A percentile compares a stretch with the other conserved stretches of the same genome.
These are phyloP conservation scores for Synanthedon tipuliformis DNA, from an alignment of 2,888 invertebrate genomes.

Conservation along the genomic window DNA sequence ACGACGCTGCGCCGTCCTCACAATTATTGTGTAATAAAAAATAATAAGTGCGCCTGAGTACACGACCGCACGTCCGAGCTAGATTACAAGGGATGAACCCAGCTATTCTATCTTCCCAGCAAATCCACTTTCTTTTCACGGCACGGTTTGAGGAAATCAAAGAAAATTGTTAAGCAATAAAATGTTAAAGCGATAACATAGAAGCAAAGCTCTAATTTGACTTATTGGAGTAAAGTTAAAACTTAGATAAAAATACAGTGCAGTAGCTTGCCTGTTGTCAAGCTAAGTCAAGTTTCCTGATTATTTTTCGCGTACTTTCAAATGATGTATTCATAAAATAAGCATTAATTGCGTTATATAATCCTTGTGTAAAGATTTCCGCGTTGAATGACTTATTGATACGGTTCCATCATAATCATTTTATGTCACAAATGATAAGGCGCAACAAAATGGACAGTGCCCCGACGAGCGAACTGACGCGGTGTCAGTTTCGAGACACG, in stretches of 20 bases:
- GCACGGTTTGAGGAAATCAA: too few species aligned
- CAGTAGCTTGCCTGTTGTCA: too few species aligned
- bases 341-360: not conserved
- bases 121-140: too few species aligned
- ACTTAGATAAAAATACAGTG: too few species aligned
- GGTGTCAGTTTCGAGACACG: not conserved
- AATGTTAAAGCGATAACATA: too few species aligned
- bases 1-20: not conserved
- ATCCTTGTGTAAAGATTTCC: not conserved
- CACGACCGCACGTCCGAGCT: not conserved
- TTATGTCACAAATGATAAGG: not conserved
- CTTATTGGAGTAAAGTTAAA: too few species aligned
- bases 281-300: too few species aligned
- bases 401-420: not conserved
- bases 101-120: not conserved
- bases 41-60: not conserved
- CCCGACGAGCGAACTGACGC: not conserved
- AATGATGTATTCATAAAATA: too few species aligned
- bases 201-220: too few species aligned
- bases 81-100: not conserved
- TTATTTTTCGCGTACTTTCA: too few species aligned
- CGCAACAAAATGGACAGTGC: not conserved
- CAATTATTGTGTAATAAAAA: slow-evolving; percentile 1
- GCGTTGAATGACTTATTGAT: not conserved
- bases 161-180: too few species aligned